Percentiles rank a stretch among this genome's conserved stretches.
phyloP scores from a whole-genome alignment of 2,888 invertebrate species.

The Nomada ruficornis region DNA sequence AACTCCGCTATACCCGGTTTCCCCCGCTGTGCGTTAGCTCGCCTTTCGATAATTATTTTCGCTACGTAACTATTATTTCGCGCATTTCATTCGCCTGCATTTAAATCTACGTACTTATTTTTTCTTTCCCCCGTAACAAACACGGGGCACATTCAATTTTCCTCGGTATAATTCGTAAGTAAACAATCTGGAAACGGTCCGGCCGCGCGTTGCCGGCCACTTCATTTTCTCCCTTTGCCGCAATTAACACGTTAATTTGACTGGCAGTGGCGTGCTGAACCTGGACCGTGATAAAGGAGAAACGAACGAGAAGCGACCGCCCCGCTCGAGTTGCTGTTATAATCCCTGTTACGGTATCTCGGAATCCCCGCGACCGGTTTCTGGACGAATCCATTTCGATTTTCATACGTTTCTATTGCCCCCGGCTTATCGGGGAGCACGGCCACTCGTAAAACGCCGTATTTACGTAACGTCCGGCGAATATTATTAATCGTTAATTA shows the following conservation, averaged over 20 bases:
- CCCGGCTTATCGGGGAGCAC: conserved; percentile 34
- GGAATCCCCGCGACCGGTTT: conserved; percentile 48
- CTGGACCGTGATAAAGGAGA: conserved; percentile 52
- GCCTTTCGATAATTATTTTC: no score
- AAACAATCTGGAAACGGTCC: conserved; percentile 22
- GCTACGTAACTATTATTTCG: no score
- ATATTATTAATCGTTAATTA: conserved; percentile 65
- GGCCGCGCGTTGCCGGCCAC: conserved; percentile 24
- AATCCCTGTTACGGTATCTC: conserved; percentile 56
- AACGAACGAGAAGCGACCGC: conserved; percentile 50
- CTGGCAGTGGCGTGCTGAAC: conserved; percentile 57
- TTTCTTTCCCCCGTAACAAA: not conserved
- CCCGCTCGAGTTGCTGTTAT: conserved; percentile 51
- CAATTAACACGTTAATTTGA: conserved; percentile 61
- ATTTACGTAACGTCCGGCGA: conserved; percentile 57
- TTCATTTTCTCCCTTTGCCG: conserved; percentile 51
- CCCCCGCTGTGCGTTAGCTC: no score
- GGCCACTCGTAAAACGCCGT: conserved; percentile 53
- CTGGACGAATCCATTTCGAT: conserved; percentile 51
- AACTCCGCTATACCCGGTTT: no score
- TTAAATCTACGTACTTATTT: not conserved
- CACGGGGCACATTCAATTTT: conserved; percentile 7
- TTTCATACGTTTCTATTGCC: conserved; percentile 62
- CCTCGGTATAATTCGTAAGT: conserved; percentile 19
- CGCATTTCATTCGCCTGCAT: no score